These are phyloP conservation scores for Cryptocheilus praepositus DNA, from an alignment of 2,888 invertebrate species.

Conservation along the genomic window DNA sequence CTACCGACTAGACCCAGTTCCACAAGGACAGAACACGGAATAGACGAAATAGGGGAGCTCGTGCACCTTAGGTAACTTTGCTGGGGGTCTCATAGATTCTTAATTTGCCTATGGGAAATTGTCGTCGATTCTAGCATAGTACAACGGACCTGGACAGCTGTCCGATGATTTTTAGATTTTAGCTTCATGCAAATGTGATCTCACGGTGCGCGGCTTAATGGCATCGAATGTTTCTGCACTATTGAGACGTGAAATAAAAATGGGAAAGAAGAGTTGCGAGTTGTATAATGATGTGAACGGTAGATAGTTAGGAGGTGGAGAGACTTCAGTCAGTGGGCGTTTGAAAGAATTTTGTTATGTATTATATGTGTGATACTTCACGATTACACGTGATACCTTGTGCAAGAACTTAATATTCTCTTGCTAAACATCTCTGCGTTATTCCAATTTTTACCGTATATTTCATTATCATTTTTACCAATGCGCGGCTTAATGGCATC, in stretches of 20 bases:
- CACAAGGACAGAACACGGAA: background rate
- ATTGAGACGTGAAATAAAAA: too few relatives aligned
- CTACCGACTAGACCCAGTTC: slow-evolving; percentile 23
- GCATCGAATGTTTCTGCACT: slow-evolving; percentile 52
- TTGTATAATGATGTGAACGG: too few relatives aligned
- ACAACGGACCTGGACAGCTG: slow-evolving; percentile 15
- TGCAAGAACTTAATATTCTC: too few relatives aligned
- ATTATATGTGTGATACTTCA: too few relatives aligned
- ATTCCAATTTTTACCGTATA: too few relatives aligned
- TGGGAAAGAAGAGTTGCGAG: too few relatives aligned
- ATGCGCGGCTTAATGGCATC: slow-evolving; percentile 62
- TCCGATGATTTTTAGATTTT: slow-evolving; percentile 52
- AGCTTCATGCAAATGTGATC: slow-evolving; percentile 70
- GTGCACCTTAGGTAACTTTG: slow-evolving; percentile 53
- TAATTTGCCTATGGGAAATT: slow-evolving; percentile 62
- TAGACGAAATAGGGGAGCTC: slow-evolving; percentile 27
- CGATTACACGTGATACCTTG: too few relatives aligned
- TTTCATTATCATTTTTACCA: too few relatives aligned
- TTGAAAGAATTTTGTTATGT: too few relatives aligned
- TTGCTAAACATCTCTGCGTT: too few relatives aligned
- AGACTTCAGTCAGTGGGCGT: too few relatives aligned
- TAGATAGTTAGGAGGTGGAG: too few relatives aligned
- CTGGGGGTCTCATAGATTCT: slow-evolving; percentile 65
- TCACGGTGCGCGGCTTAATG: slow-evolving; percentile 60
- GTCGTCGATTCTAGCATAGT: slow-evolving; percentile 52